A percentile compares a stretch with the other conserved stretches of the same genome.
phyloP scores from a whole-genome alignment of 2,888 invertebrate genomes.

The Argyresthia albistria region DNA sequence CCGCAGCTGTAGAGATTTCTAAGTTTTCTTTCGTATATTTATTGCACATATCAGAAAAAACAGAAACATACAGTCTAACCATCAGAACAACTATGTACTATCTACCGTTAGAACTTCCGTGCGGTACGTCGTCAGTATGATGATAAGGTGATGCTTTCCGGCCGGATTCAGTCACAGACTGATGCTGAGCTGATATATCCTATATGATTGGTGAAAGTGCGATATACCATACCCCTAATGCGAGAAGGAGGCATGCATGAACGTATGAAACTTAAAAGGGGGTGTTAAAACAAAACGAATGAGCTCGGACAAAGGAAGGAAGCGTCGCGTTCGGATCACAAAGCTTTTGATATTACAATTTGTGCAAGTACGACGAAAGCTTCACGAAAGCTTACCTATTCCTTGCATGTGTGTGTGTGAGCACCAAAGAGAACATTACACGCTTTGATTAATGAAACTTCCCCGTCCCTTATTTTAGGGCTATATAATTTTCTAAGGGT shows the following conservation, averaged over 20 bases:
- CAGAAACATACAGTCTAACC: too few relatives aligned
- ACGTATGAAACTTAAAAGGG: conserved; percentile 64
- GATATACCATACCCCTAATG: conserved; percentile 10
- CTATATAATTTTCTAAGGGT: neutral
- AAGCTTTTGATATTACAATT: conserved; percentile 56
- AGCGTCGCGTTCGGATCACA: conserved; percentile 49
- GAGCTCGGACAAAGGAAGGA: conserved; percentile 68
- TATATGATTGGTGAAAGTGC: too few relatives aligned
- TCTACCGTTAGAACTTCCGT: too few relatives aligned
- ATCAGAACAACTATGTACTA: too few relatives aligned
- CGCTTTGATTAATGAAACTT: conserved; percentile 62
- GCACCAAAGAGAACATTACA: conserved; percentile 42
- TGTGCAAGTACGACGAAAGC: conserved; percentile 21
- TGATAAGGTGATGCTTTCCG: too few relatives aligned
- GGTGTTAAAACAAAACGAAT: conserved; percentile 72
- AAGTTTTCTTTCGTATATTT: too few relatives aligned
- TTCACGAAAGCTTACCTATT: conserved; percentile 4
- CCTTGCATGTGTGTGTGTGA: neutral
- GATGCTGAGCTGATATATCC: too few relatives aligned
- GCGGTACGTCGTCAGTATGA: too few relatives aligned
- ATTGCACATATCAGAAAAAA: too few relatives aligned
- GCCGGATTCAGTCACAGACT: too few relatives aligned
- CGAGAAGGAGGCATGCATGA: conserved; percentile 49
- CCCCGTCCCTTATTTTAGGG: conserved; percentile 6
- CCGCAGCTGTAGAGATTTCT: too few relatives aligned